These are phyloP conservation scores for Hydropotes inermis DNA, from an alignment of 2,113 vertebrate genomes.

Conservation along the genomic window DNA sequence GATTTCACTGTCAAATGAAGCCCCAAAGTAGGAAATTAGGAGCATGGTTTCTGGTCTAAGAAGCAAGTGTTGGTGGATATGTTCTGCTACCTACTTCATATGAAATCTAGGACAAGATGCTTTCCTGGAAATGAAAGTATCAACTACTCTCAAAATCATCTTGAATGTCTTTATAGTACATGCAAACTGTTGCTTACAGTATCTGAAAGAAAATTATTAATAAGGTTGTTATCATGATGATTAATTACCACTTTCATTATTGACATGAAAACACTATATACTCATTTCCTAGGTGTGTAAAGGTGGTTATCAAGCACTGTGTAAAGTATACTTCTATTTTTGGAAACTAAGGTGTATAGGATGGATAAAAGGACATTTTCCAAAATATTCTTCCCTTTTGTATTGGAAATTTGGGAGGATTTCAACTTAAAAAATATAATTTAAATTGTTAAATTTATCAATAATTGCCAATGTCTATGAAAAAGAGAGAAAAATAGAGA, in stretches of 20 bases:
- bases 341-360: neutral
- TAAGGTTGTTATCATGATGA: neutral
- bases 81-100: neutral
- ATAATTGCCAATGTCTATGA: neutral
- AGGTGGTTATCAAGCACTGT: neutral
- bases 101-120: neutral
- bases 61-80: neutral
- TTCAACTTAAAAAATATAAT: neutral
- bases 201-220: neutral
- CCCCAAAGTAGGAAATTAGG: neutral
- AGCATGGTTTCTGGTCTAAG: neutral
- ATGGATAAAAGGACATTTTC: neutral
- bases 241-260: neutral
- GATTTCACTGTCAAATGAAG: neutral
- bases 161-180: neutral
- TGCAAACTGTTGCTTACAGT: rapidly evolving
- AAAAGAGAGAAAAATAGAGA: neutral
- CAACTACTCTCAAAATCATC: neutral
- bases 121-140: neutral
- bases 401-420: neutral
- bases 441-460: neutral
- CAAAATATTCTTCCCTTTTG: neutral
- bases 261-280: neutral
- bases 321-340: neutral
- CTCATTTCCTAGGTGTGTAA: neutral